Evolutionary conservation across 2,113 vertebrate species (phyloP).

Genomic region (Himantopus leucocephalus): DNA sequence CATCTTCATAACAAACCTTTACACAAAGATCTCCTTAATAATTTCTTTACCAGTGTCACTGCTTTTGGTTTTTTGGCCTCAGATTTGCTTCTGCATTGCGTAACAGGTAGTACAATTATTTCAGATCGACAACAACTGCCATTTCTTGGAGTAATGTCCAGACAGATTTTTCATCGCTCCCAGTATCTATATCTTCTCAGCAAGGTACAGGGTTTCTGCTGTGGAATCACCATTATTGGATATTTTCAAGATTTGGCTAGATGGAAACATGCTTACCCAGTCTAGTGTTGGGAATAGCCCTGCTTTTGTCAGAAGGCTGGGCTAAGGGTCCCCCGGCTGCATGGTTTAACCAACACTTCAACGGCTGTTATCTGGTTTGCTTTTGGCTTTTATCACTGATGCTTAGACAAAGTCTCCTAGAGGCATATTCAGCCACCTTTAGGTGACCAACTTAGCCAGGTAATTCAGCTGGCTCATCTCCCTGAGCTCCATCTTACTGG

Average conservation of each 20-base stretch:
- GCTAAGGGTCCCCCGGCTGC: background rate
- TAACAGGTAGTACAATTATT: background rate
- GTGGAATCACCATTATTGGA: background rate
- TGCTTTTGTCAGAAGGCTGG: background rate
- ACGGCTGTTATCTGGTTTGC: background rate
- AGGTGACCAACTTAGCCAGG: accelerated
- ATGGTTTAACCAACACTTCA: background rate
- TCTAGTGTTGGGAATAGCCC: background rate
- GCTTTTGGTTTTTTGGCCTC: background rate
- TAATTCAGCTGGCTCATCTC: background rate
- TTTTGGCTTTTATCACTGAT: background rate
- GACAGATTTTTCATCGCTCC: accelerated
- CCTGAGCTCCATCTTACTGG: background rate
- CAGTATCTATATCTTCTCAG: background rate
- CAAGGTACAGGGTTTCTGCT: background rate
- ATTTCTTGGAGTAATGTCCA: background rate
- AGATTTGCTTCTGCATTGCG: background rate
- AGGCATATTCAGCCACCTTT: background rate
- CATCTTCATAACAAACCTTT: background rate
- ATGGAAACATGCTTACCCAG: background rate
- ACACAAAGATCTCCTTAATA: background rate
- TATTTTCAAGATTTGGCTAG: background rate
- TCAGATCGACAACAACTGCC: background rate
- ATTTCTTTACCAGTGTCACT: background rate
- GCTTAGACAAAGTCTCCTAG: background rate